Conservation (phyloP, 2,888 invertebrate species). For the Sesia bembeciformis region DNA sequence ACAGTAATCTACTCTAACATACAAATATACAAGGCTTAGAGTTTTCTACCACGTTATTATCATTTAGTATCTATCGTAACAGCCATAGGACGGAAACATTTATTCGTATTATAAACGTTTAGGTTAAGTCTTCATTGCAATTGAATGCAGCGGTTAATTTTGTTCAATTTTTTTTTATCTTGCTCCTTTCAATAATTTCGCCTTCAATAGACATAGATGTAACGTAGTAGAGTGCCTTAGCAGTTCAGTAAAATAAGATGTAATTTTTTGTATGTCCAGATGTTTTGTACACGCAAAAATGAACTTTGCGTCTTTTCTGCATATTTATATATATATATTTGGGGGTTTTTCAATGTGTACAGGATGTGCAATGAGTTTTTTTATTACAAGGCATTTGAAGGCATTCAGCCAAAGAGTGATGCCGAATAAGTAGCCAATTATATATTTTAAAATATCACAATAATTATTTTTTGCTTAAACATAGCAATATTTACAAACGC, state of each 20-base stretch:
- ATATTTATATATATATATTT: too few relatives aligned
- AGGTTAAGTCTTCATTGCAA: constrained; percentile 42
- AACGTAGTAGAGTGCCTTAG: constrained; percentile 69
- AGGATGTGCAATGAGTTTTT: too few relatives aligned
- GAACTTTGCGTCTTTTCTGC: too few relatives aligned
- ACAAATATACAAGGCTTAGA: constrained; percentile 27
- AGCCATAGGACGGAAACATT: constrained; percentile 58
- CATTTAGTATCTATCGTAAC: constrained; percentile 33
- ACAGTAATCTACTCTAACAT: constrained; percentile 31
- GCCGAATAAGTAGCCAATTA: too few relatives aligned
- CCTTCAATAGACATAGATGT: neutral
- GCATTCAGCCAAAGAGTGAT: too few relatives aligned
- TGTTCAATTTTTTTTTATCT: constrained; percentile 19
- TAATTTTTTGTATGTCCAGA: constrained; percentile 31
- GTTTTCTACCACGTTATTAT: constrained; percentile 48
- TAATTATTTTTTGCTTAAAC: too few relatives aligned
- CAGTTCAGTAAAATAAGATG: constrained; percentile 64
- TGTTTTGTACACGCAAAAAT: too few relatives aligned
- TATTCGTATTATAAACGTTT: constrained; percentile 61
- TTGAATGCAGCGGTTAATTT: constrained; percentile 40
- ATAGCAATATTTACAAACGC: too few relatives aligned
- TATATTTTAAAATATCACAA: too few relatives aligned
- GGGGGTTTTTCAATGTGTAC: too few relatives aligned
- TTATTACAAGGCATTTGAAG: too few relatives aligned
- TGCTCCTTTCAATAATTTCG: neutral